A percentile compares a stretch with the other conserved stretches of the same genome.
Evolutionary conservation across 2,797 vertebrate species (phyloP).

Genomic region (Kryptolebias ocellatus): DNA sequence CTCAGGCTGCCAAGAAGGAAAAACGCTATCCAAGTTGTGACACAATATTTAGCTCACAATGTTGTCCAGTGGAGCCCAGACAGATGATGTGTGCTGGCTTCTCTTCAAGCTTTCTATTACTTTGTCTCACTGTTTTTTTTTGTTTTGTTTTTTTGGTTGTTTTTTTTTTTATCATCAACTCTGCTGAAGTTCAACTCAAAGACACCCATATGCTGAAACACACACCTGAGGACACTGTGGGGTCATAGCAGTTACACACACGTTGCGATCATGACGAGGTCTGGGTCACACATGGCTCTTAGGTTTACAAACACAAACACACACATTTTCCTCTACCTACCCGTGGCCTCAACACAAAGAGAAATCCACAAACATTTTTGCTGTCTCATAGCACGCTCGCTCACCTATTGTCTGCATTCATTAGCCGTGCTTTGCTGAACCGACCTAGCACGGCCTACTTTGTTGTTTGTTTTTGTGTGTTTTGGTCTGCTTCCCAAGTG

Average conservation of each 20-base stretch:
- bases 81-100: slow-evolving; percentile 2
- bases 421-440: slow-evolving; percentile 67
- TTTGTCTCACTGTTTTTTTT: background rate
- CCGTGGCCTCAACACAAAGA: slow-evolving; percentile 21
- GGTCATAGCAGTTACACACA: slow-evolving; percentile 30
- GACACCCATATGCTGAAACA: background rate
- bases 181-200: background rate
- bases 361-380: slow-evolving; percentile 14
- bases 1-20: slow-evolving; percentile 24
- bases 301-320: slow-evolving; percentile 17
- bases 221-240: slow-evolving; percentile 16
- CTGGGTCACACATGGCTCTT: slow-evolving; percentile 48
- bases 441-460: slow-evolving; percentile 56
- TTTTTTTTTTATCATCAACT: background rate
- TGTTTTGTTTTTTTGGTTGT: background rate
- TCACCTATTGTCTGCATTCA: slow-evolving; percentile 65
- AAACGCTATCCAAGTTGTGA: slow-evolving; percentile 20
- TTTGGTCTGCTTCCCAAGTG: slow-evolving; percentile 38
- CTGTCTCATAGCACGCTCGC: slow-evolving; percentile 20
- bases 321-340: slow-evolving; percentile 20
- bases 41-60: slow-evolving; percentile 17
- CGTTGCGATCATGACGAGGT: slow-evolving; percentile 55
- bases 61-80: slow-evolving; percentile 6
- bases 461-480: slow-evolving; percentile 30
- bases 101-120: slow-evolving; percentile 5